These are phyloP conservation scores for Tortricodes alternella DNA, from an alignment of 2,888 invertebrate genomes.

Conservation along the genomic window DNA sequence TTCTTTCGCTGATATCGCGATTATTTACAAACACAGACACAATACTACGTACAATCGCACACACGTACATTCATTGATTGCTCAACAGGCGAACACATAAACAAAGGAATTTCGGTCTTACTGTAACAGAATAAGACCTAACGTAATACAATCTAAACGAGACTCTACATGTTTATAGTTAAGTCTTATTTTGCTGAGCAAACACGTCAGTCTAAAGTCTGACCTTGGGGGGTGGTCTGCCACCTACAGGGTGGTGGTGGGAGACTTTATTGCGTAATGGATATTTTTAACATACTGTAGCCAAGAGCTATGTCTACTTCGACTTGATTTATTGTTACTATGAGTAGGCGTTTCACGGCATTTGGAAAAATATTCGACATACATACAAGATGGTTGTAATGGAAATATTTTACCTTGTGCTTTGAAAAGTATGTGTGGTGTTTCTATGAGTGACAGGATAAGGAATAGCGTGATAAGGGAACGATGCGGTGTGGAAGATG, in stretches of 20 bases:
- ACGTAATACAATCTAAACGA: conserved; percentile 40
- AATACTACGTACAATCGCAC: conserved; percentile 6
- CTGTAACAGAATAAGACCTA: conserved; percentile 31
- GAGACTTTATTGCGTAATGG: conserved; percentile 72
- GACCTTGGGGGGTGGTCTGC: conserved; percentile 74
- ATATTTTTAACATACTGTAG: conserved; percentile 62
- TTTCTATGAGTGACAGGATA: too few relatives aligned
- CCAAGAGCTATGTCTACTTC: conserved; percentile 31
- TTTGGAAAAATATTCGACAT: background rate
- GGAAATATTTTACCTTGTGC: too few relatives aligned
- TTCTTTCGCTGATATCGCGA: background rate
- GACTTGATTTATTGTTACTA: conserved; percentile 13
- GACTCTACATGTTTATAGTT: conserved; percentile 33
- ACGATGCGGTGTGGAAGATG: too few relatives aligned
- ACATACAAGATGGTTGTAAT: too few relatives aligned
- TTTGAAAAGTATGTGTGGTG: too few relatives aligned
- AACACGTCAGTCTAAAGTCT: conserved; percentile 45
- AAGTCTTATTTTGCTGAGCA: conserved; percentile 41
- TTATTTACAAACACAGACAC: conserved; percentile 1
- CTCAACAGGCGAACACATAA: conserved; percentile 47
- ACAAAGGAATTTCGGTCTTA: conserved; percentile 45
- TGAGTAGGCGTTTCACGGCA: conserved; percentile 9
- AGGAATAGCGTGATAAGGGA: too few relatives aligned
- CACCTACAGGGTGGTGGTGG: conserved; percentile 54
- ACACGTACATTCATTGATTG: conserved; percentile 64